Base-by-base conservation (phyloP, 2,888 invertebrate genomes). In the Drosophila subsilvestris region DNA sequence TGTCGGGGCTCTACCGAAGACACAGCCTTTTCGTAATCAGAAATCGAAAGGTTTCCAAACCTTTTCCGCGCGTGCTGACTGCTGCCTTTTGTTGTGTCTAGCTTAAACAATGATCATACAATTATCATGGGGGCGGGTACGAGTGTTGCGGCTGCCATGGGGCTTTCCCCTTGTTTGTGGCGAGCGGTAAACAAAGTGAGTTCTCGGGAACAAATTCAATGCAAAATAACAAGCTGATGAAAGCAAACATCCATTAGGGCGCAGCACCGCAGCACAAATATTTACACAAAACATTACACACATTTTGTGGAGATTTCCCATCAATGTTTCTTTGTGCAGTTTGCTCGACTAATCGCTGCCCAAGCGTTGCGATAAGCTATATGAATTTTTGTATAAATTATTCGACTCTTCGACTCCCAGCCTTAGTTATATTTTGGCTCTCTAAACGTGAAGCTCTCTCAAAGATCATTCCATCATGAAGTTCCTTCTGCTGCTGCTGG, bases 221-320 rank as follows among this genome's bases (percentile, higher is more conserved):
- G n/a, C 49, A 42, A 20, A 32, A 17, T 37, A 25, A 12, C 45
- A 49, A 50, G 50, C 43, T 32, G 43, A 32, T 2, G 20, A 44
- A 70, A 71, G 48, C 42, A 57, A 57, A 67, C 44, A 65, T 17
- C 20, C 27, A 37, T 43, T 60, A 50, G 25, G 12, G 20, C 32
- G 54, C 44, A 53, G 32, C 44, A 43, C 29, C 10, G 47, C 18
- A n/a, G n/a, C 37, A 27, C 32, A 65, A 73, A 67, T 73, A 73
- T 73, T 73, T 73, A 74, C 73, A 61, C 37, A 49, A 49, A 67
- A 43, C 47, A 32, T 20, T 25, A 45, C 18, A 37, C 37, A 20
- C 18, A 25, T 74, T 49, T 54, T 50, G 67, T 58, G 58, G 50
- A 71, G 63, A 63, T 72, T 72, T 66, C 72, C 66, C 66, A 57